These are phyloP conservation scores for Neuroterus valhalla DNA, from an alignment of 1,140 invertebrate species.

Conservation along the genomic window DNA sequence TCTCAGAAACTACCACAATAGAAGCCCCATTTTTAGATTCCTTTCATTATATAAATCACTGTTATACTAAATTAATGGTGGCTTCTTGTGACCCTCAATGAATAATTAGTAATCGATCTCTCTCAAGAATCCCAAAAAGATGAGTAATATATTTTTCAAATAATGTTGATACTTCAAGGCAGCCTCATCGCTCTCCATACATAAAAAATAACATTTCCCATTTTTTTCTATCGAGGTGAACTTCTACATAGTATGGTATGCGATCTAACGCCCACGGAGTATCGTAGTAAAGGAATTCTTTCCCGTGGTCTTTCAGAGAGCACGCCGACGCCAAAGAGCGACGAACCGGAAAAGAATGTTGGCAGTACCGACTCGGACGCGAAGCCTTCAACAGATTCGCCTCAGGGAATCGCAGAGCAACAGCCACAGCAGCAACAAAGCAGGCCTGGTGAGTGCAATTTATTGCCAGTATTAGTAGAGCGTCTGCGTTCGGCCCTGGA, in stretches of 20 bases:
- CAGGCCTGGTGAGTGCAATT: conserved; percentile 71
- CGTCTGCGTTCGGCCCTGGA: conserved; percentile 70
- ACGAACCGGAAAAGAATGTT: conserved; percentile 52
- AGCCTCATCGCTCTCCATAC: too few relatives aligned
- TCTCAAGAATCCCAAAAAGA: too few relatives aligned
- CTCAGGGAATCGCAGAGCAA: conserved; percentile 37
- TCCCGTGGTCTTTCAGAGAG: conserved; percentile 52
- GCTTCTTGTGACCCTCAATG: too few relatives aligned
- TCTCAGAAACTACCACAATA: conserved; percentile 18
- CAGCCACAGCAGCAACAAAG: conserved; percentile 39
- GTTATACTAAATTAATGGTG: not conserved
- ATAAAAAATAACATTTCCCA: too few relatives aligned
- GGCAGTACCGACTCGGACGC: conserved; percentile 18
- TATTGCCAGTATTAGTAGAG: conserved; percentile 73
- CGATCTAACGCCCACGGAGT: conserved; percentile 4
- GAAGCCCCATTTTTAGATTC: not conserved
- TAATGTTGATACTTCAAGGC: too few relatives aligned
- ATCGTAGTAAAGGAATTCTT: conserved; percentile 19
- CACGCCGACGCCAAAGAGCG: conserved; percentile 43
- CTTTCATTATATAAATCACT: not conserved
- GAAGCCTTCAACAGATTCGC: conserved; percentile 40
- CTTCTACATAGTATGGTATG: not conserved
- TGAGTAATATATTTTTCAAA: too few relatives aligned
- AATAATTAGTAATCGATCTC: too few relatives aligned
- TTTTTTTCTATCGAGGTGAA: not conserved